Conservation (phyloP, 2,888 invertebrate species). For the Tiphia femorata region DNA sequence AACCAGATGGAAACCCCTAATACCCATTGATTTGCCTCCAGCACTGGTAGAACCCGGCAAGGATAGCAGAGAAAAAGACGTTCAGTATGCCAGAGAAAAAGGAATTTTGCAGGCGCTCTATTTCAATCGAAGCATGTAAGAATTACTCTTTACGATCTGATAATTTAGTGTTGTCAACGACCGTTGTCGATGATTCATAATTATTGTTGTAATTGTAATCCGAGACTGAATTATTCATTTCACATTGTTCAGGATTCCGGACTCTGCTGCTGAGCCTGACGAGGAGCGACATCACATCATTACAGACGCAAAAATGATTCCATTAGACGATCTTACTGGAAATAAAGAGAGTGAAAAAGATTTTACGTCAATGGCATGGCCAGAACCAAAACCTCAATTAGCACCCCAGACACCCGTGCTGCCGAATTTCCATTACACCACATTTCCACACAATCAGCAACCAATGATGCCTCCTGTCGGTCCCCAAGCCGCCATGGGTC, state of each 20-base stretch:
- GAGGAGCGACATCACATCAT: conserved; percentile 80
- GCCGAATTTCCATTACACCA: conserved; percentile 49
- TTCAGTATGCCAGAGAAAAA: conserved; percentile 89
- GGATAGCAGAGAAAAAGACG: conserved; percentile 88
- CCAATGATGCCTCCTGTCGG: conserved; percentile 52
- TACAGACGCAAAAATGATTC: conserved; percentile 85
- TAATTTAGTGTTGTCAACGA: conserved; percentile 21
- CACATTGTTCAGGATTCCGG: conserved; percentile 77
- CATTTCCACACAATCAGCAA: conserved; percentile 65
- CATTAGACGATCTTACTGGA: conserved; percentile 89
- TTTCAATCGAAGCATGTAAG: conserved; percentile 80
- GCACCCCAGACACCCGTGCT: conserved; percentile 59
- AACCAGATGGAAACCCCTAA: conserved; percentile 81
- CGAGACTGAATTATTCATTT: conserved; percentile 3
- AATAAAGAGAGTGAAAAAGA: conserved; percentile 86
- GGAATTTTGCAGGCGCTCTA: conserved; percentile 86
- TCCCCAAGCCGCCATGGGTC: conserved; percentile 49
- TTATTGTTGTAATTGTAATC: not conserved
- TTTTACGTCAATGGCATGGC: conserved; percentile 84
- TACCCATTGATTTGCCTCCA: conserved; percentile 78
- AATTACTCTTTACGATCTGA: conserved; percentile 21
- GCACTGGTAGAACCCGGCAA: conserved; percentile 78
- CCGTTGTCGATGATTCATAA: conserved; percentile 20
- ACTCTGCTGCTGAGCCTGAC: conserved; percentile 89
- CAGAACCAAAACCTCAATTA: conserved; percentile 83